Evolutionary conservation across 2,888 invertebrate genomes (phyloP), one percentile per base, ranked within the genome.

Genomic region (Tipula helvola): DNA sequence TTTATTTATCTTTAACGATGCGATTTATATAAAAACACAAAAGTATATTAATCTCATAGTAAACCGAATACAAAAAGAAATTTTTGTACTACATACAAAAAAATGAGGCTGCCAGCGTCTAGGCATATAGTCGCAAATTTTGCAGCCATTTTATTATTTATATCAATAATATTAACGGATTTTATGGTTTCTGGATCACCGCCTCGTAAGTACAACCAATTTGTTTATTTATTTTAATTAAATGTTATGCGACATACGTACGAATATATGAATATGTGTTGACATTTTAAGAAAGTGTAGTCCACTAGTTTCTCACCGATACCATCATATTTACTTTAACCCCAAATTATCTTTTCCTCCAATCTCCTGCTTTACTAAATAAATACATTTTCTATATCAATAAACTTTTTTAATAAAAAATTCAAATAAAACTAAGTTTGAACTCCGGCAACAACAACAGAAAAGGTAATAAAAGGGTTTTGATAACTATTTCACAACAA

Each of bases 21-120:
- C 71, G 71, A 28, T 71, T 71, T 71, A 71, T 71, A 71, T 12
- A 71, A 71, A 71, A 71, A 28, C 71, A 71, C 28, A 71, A 71
- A 71, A 71, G 71, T 71, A 71, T 18, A 71, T 71, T 71, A 71
- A 71, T 71, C 71, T 71, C 71, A 71, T 28, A 71, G 71, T 71
- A 71, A 71, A 71, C 28, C 71, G 12, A 71, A 71, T 13, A 71
- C 71, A 84, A 84, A 41, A 84, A n/a, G 39, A 39, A 39, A 84
- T 84, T 84, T 84, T 84, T 84, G 84, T 39, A 84, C n/a, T n/a
- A n/a, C n/a, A 39, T 84, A 39, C 41, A 28, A 71, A 71, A 83
- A 84, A 84, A 84, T 84, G 84, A 84, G 84, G 84, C 84, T 84
- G 84, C 84, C 41, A 39, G 84, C 84, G 84, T 10, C 84, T 84